Conservation (phyloP, 37 sponge, comb jelly and placozoan genomes). For the Haliclona indistincta region DNA sequence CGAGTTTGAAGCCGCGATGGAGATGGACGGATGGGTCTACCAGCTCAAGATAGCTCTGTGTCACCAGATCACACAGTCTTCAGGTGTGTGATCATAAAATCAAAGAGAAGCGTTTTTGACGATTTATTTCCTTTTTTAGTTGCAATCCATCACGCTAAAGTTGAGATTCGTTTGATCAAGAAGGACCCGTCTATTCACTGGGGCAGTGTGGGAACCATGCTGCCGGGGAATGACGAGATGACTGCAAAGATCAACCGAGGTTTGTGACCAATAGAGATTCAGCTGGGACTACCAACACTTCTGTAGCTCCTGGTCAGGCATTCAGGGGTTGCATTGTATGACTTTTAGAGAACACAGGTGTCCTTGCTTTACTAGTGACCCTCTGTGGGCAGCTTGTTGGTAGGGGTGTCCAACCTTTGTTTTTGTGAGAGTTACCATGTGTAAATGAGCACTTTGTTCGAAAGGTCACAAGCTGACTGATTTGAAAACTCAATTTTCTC, state of each 20-base stretch:
- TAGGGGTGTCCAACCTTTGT: too few relatives aligned
- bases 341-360: too few relatives aligned
- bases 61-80: background rate
- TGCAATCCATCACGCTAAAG: conserved; percentile 1
- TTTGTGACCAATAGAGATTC: background rate
- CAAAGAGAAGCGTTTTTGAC: background rate
- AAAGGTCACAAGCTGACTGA: too few relatives aligned
- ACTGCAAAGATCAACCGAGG: conserved; percentile 35
- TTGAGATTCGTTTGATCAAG: conserved; percentile 42
- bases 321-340: background rate
- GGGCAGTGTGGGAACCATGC: conserved; percentile 35
- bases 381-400: too few relatives aligned
- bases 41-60: conserved; percentile 50
- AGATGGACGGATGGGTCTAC: conserved; percentile 49
- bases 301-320: background rate
- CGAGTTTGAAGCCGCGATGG: conserved; percentile 32
- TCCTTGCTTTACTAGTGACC: too few relatives aligned
- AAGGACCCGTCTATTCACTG: conserved; percentile 10
- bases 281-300: background rate
- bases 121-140: background rate
- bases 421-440: too few relatives aligned
- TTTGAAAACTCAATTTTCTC: too few relatives aligned
- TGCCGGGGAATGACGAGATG: conserved; percentile 16
- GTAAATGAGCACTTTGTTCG: too few relatives aligned
- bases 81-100: background rate